Evolutionary conservation across 2,888 invertebrate genomes (phyloP).

Genomic region (Saturnia pavonia): DNA sequence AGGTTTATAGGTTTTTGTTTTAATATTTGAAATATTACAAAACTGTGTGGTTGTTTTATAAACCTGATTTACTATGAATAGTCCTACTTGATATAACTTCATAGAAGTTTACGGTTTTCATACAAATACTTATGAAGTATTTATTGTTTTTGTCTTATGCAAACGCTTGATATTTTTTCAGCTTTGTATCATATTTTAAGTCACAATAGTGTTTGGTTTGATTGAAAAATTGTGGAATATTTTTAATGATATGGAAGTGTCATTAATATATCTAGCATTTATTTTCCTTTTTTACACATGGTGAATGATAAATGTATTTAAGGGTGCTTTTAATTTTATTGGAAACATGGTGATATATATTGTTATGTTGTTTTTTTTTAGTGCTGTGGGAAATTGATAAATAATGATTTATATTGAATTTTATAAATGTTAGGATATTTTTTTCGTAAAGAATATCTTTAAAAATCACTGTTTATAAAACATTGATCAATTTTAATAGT

Average conservation of each 20-base stretch:
- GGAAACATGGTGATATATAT: neutral
- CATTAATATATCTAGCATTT: slow-evolving; percentile 1
- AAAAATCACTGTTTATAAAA: slow-evolving; percentile 7
- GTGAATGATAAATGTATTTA: slow-evolving; percentile 9
- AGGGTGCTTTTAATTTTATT: slow-evolving; percentile 6
- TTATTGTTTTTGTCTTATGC: neutral
- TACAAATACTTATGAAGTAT: slow-evolving; percentile 7
- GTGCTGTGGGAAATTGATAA: neutral
- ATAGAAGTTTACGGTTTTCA: neutral
- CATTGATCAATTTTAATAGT: neutral
- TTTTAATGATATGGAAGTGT: neutral
- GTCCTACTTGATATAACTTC: neutral
- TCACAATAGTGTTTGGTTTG: neutral
- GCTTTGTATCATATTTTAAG: neutral
- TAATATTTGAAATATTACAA: neutral
- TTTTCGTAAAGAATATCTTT: neutral
- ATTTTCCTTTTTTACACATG: neutral
- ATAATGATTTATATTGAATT: neutral
- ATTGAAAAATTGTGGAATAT: neutral
- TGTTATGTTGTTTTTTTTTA: neutral
- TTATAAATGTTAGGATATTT: neutral
- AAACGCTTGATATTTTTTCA: neutral
- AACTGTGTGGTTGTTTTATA: neutral
- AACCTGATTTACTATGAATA: neutral
- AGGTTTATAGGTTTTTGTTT: too few relatives aligned